Percentiles rank a stretch among this genome's conserved stretches.
Evolutionary conservation across 2,113 vertebrate genomes (phyloP).

Genomic region (Calonectris borealis): DNA sequence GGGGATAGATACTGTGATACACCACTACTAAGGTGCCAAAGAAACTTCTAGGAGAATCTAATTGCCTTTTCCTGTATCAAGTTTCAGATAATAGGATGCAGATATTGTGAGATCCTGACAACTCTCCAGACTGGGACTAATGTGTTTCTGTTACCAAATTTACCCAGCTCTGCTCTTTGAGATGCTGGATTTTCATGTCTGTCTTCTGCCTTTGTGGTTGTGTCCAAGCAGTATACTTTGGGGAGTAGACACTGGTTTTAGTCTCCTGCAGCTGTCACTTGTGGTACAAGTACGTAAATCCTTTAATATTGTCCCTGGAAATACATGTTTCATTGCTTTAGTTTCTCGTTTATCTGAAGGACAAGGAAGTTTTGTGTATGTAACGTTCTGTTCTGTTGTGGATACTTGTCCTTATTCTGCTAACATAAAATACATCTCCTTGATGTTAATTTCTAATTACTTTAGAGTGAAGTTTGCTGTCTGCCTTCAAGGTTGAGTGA

Average conservation of each 20-base stretch:
- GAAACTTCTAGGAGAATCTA: neutral
- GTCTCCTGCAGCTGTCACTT: neutral
- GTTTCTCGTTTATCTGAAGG: neutral
- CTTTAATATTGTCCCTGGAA: neutral
- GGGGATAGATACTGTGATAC: neutral
- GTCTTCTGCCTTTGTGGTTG: neutral
- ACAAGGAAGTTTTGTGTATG: neutral
- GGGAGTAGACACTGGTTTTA: neutral
- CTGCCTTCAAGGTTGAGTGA: neutral
- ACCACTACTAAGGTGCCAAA: neutral
- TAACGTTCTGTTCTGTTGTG: neutral
- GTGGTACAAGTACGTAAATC: neutral
- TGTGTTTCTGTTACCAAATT: neutral
- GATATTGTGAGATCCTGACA: neutral
- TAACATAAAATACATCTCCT: neutral
- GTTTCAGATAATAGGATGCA: slow-evolving; percentile 1
- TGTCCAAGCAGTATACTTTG: neutral
- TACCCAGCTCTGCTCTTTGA: neutral
- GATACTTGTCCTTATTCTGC: neutral
- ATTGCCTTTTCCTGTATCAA: neutral
- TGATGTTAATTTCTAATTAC: neutral
- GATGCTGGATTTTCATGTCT: neutral
- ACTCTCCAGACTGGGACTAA: neutral
- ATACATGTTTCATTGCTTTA: neutral
- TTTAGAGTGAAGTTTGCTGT: neutral